Evolutionary conservation across 2,888 invertebrate genomes (phyloP).

Genomic region (Nomada hirtipes): DNA sequence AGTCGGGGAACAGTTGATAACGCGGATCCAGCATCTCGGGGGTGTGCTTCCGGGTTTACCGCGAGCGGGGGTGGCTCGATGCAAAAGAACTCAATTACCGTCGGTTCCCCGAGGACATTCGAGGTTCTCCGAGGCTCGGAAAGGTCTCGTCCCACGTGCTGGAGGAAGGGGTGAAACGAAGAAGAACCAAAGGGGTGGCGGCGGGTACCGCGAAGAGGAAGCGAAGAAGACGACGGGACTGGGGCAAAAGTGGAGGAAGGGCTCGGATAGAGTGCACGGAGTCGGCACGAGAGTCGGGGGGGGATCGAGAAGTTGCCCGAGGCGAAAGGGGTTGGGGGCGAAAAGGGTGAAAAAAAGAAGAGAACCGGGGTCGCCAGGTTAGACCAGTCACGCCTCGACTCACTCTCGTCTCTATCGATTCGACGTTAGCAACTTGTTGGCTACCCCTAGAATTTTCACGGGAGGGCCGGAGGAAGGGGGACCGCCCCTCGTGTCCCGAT

Average conservation of each 20-base stretch:
- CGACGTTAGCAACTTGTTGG: slow-evolving; percentile 83
- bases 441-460: slow-evolving; percentile 56
- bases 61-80: slow-evolving; percentile 36
- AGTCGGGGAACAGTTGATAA: not conserved
- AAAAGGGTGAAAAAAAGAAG: not conserved
- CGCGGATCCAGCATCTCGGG: not conserved
- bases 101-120: slow-evolving; percentile 50
- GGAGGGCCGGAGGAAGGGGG: slow-evolving; percentile 5
- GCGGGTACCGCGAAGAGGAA: not conserved
- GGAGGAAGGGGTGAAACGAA: not conserved
- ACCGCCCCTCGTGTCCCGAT: not conserved
- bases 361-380: slow-evolving; percentile 25
- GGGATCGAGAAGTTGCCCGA: slow-evolving; percentile 7
- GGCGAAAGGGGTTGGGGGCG: not conserved
- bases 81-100: slow-evolving; percentile 74
- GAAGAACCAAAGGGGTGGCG: not conserved
- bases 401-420: slow-evolving; percentile 81
- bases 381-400: slow-evolving; percentile 64
- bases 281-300: not conserved
- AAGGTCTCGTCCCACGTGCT: slow-evolving; percentile 1
- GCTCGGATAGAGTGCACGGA: too few relatives aligned
- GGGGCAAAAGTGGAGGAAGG: not conserved
- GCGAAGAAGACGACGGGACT: slow-evolving; percentile 18
- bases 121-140: slow-evolving; percentile 14
- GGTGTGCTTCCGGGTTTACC: slow-evolving; percentile 33